Base-by-base conservation (phyloP, 35 echinoderm and acorn worm genomes). In the Holothuria glaberrima region DNA sequence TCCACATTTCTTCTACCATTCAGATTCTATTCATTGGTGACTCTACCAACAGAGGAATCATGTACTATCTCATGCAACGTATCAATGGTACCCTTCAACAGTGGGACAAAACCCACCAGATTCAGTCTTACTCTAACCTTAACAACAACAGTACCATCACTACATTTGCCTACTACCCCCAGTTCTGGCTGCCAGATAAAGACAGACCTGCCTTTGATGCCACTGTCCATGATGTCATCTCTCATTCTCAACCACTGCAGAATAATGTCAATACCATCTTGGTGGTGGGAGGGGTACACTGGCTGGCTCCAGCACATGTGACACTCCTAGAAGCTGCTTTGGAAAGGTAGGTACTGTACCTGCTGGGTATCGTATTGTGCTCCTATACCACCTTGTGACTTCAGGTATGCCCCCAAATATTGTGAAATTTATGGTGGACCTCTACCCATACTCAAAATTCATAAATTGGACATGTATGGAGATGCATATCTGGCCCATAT, bases 1-100 rank as follows among this genome's bases (percentile, higher is more conserved):
- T 41, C 7, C 36, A 41, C 36, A 41, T 41, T 41, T 41, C 7
- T 41, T 41, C 2, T 41, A 41, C 36, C 36, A 41, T 41, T 74
- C 59, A 98, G 93, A 22, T 98, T 32, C 72, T 98, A 50, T 98
- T 98, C 79, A 83, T 98, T 41, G 96, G 96, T 67, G 96, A 98
- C 48, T 98, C 96, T 1, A 98, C 96, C 28, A 98, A 98, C 31
- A 70, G 96, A 58, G 96, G 96, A 21, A 98, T 98, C n/a, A 98
- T 98, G 93, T 95, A 95, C 76, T 94, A 94, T 33, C 36, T 98
- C 24, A 98, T 98, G 93, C 90, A 98, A 60, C 82, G 91, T 67
- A 83, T 98, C 41, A 98, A 98, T 35, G 91, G 96, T 56, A 89
- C 90, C 7, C 89, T 98, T 21, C 86, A 81, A 18, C 87, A 98